Base-by-base conservation (phyloP, 2,888 invertebrate species). In the Acrobasis repandana region DNA sequence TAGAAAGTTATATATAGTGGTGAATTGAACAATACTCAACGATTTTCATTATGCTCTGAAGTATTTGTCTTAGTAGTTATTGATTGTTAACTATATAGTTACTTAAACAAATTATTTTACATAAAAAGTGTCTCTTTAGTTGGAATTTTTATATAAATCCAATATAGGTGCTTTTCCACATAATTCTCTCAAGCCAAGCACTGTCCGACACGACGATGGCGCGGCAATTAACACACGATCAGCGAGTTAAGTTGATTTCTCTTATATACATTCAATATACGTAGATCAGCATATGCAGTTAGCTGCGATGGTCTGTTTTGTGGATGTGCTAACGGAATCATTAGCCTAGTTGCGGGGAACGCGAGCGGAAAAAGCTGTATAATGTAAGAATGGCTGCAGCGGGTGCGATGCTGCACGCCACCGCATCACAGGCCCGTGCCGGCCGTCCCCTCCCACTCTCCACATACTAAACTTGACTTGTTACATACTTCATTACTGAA, bases 251-350 rank as follows among this genome's bases (percentile, higher is more conserved):
- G 68, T 74, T 73, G 68, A 74, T 76, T 75, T 75, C 70, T 77
- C 69, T 43, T 47, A 33, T 68, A 60, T 66, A 59, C 62, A 65
- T 63, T 66, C 65, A 67, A 66, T 71, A 67, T 67, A 70, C 62
- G 67, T 73, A 65, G 59, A 79, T 79, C 73, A 74, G 69, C 66
- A 73, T 73, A 76, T 66, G 85, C 87, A 86, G 85, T 87, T 84
- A 86, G 76, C 75, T 83, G 82, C 83, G 81, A 82, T 89, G 75
- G 83, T 74, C 79, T 86, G 87, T 88, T 89, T 87, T 85, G 86
- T 89, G 83, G 83, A 87, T 86, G 85, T 79, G 84, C 82, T 90
- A 90, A 90, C 90, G 91, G 89, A 85, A 86, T 88, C 88, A 87
- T 86, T 89, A 90, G 86, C 89, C 91, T 79, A 89, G 82, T 85